These are phyloP conservation scores for Apocrypta bakeri DNA, from an alignment of 1,140 invertebrate species.

Conservation along the genomic window DNA sequence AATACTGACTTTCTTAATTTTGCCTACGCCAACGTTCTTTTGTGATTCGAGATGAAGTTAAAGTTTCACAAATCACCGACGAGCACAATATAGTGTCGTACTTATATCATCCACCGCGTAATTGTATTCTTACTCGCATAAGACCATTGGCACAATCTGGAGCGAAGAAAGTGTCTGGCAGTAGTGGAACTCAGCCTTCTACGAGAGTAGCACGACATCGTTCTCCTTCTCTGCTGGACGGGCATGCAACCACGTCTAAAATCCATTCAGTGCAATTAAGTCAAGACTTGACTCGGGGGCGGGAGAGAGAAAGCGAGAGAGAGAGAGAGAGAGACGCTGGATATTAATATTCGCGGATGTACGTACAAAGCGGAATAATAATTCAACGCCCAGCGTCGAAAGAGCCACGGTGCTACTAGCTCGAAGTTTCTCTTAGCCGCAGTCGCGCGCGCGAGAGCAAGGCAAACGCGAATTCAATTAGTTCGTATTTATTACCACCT, in stretches of 20 bases:
- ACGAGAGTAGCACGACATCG: background rate
- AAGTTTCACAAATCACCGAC: no score
- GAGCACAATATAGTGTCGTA: no score
- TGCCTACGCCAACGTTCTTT: background rate
- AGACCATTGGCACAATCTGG: background rate
- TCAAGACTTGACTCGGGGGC: constrained; percentile 60
- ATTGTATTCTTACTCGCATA: background rate
- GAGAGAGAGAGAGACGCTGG: constrained; percentile 38
- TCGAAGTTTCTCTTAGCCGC: background rate
- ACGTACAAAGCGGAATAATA: constrained; percentile 70
- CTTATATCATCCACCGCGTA: no score
- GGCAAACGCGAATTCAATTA: constrained; percentile 69
- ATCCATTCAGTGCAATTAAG: constrained; percentile 71
- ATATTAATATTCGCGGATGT: constrained; percentile 71
- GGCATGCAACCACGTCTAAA: constrained; percentile 49
- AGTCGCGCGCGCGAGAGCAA: constrained; percentile 47
- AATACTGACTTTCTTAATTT: background rate
- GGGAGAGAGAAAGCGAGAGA: background rate
- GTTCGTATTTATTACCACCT: constrained; percentile 64
- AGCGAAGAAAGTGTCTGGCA: background rate
- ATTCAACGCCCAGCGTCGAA: constrained; percentile 63
- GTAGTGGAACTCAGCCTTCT: background rate
- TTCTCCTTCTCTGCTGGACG: background rate
- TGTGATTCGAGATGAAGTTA: no score
- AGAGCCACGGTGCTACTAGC: constrained; percentile 27